Conservation (phyloP, 1,140 invertebrate species). For the Branchinecta lindahli region DNA sequence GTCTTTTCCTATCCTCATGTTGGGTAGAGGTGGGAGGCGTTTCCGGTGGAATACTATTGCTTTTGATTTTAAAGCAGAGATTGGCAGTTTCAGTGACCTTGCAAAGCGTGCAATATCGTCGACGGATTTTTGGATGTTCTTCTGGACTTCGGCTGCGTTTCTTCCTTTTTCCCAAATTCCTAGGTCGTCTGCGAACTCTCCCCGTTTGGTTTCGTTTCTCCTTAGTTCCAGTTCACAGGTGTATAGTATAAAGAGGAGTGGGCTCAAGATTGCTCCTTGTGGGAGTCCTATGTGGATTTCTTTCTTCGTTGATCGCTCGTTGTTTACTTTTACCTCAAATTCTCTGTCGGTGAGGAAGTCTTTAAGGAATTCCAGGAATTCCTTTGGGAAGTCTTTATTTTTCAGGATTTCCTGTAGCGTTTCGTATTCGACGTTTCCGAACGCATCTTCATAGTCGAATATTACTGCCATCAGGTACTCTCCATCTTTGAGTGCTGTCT, state of each 20-base stretch:
- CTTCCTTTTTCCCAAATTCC: not conserved
- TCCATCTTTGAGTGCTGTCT: not conserved
- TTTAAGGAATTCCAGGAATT: not conserved
- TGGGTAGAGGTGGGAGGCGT: not conserved
- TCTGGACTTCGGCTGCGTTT: not conserved
- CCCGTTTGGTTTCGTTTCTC: not conserved
- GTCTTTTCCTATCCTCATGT: not conserved
- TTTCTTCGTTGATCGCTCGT: not conserved
- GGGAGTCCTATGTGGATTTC: not conserved
- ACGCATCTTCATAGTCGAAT: not conserved
- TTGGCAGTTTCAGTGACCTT: not conserved
- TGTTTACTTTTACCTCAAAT: not conserved
- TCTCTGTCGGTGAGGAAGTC: not conserved
- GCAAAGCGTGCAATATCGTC: not conserved
- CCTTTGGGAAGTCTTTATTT: not conserved
- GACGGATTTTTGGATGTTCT: not conserved
- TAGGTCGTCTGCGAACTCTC: conserved; percentile 1
- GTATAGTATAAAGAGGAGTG: not conserved
- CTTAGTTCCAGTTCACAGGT: not conserved
- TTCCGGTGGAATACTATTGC: conserved; percentile 1
- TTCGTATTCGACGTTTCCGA: too few species aligned
- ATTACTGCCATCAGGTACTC: not conserved
- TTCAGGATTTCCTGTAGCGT: not conserved
- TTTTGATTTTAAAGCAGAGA: not conserved
- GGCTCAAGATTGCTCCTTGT: not conserved